phyloP scores from a whole-genome alignment of 2,797 vertebrate species.

The Rhinophrynus dorsalis region DNA sequence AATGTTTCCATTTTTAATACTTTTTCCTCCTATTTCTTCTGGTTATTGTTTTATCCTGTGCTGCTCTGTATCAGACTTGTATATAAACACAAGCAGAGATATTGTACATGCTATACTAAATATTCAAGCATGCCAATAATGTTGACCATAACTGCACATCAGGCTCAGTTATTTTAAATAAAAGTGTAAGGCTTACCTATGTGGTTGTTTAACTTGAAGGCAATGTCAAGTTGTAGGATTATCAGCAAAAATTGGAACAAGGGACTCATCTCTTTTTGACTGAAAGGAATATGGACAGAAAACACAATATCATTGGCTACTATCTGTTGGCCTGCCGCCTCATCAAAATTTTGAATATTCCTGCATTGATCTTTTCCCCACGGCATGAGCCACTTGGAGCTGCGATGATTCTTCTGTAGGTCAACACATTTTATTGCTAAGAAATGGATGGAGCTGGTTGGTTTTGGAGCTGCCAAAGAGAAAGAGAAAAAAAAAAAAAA shows the following conservation, averaged over 20 bases:
- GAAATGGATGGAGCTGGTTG: conserved; percentile 81
- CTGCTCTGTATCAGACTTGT: too few relatives aligned
- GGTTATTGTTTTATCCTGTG: too few relatives aligned
- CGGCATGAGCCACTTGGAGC: conserved; percentile 86
- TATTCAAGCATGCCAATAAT: too few relatives aligned
- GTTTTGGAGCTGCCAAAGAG: conserved; percentile 81
- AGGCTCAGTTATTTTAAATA: too few relatives aligned
- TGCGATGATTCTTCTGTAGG: conserved; percentile 71
- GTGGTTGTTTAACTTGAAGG: conserved; percentile 88
- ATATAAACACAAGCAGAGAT: too few relatives aligned
- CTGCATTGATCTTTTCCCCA: conserved; percentile 87
- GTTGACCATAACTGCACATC: too few relatives aligned
- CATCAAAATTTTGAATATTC: conserved; percentile 84
- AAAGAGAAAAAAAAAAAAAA: neutral
- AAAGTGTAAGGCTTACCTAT: conserved; percentile 79
- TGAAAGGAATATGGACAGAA: conserved; percentile 84
- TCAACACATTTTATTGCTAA: conserved; percentile 89
- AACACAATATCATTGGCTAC: conserved; percentile 96
- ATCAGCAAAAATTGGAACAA: conserved; percentile 98
- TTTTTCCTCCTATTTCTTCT: too few relatives aligned
- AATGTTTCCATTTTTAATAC: too few relatives aligned
- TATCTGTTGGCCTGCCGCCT: conserved; percentile 83
- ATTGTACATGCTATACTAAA: too few relatives aligned
- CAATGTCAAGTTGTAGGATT: conserved; percentile 92
- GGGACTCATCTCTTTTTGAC: conserved; percentile 88